Evolutionary conservation across 1,140 invertebrate genomes (phyloP).

Genomic region (Arctopsyche grandis): DNA sequence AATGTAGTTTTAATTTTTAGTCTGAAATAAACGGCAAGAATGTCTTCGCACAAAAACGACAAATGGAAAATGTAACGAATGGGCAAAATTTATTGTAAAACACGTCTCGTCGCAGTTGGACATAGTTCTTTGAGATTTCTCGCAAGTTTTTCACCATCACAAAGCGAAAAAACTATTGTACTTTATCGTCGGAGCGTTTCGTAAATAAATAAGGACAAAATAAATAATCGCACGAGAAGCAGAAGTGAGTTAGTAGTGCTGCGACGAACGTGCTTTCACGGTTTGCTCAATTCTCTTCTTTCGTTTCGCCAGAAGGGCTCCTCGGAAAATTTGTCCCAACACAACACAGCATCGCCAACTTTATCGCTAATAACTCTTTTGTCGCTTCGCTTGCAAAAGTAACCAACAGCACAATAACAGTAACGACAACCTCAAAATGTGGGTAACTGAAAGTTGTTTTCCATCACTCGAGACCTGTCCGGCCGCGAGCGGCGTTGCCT

Average conservation of each 20-base stretch:
- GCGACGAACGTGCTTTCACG: neutral
- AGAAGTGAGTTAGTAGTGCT: conserved; percentile 1
- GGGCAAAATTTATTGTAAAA: neutral
- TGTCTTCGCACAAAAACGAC: too few species aligned
- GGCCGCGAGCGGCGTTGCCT: conserved; percentile 4
- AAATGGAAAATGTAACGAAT: too few species aligned
- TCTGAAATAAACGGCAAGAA: too few species aligned
- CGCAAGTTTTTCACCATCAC: neutral
- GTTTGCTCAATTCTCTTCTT: too few species aligned
- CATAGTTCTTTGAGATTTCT: neutral
- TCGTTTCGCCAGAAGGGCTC: too few species aligned
- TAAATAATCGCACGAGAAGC: neutral
- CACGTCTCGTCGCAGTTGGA: neutral
- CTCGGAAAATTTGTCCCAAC: too few species aligned
- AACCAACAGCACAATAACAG: neutral
- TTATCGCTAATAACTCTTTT: too few species aligned
- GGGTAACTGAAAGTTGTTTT: conserved; percentile 46
- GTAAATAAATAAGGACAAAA: neutral
- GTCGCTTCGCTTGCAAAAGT: too few species aligned
- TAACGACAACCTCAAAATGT: conserved; percentile 28
- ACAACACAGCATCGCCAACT: too few species aligned
- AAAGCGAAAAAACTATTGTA: neutral
- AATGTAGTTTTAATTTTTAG: too few species aligned
- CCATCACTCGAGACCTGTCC: conserved; percentile 30
- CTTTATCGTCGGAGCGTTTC: neutral